Percentiles rank a stretch among this genome's conserved stretches.
Conservation (phyloP, 2,888 invertebrate genomes). For the Microchrysa polita region DNA sequence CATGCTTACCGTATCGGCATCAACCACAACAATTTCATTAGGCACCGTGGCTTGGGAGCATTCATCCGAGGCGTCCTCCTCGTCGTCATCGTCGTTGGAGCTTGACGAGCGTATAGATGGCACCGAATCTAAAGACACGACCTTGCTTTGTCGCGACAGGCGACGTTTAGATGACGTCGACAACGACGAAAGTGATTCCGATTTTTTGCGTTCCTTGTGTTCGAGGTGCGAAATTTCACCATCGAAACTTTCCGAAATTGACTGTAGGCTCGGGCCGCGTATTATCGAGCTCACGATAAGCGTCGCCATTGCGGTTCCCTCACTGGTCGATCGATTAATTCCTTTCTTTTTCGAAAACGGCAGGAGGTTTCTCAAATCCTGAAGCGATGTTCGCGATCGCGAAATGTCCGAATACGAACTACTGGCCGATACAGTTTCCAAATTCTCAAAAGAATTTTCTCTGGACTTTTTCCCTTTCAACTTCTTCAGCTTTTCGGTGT, state of each 20-base stretch:
- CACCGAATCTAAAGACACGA: background rate
- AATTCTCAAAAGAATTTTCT: slow-evolving; percentile 64
- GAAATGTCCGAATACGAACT: slow-evolving; percentile 68
- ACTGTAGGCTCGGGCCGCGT: slow-evolving; percentile 69
- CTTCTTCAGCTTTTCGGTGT: slow-evolving; percentile 71
- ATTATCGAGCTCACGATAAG: slow-evolving; percentile 73
- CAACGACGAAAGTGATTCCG: slow-evolving; percentile 59
- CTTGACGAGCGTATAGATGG: slow-evolving; percentile 41
- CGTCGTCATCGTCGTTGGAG: slow-evolving; percentile 44
- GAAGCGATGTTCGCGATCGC: slow-evolving; percentile 62
- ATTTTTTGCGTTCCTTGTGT: slow-evolving; percentile 52
- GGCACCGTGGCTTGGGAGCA: slow-evolving; percentile 54
- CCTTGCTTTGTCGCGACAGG: background rate
- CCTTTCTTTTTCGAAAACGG: slow-evolving; percentile 59
- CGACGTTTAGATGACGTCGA: slow-evolving; percentile 8
- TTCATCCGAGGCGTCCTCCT: slow-evolving; percentile 50
- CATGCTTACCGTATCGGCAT: slow-evolving; percentile 69
- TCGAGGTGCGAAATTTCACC: slow-evolving; percentile 30
- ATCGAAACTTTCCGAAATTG: slow-evolving; percentile 69
- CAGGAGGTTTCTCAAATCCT: slow-evolving; percentile 58
- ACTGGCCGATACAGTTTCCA: slow-evolving; percentile 60
- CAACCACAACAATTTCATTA: slow-evolving; percentile 59
- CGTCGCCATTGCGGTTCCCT: slow-evolving; percentile 73
- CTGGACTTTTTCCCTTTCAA: slow-evolving; percentile 69
- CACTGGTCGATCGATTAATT: slow-evolving; percentile 58